Conservation (phyloP, 2,888 invertebrate species). For the Zele albiditarsus region DNA sequence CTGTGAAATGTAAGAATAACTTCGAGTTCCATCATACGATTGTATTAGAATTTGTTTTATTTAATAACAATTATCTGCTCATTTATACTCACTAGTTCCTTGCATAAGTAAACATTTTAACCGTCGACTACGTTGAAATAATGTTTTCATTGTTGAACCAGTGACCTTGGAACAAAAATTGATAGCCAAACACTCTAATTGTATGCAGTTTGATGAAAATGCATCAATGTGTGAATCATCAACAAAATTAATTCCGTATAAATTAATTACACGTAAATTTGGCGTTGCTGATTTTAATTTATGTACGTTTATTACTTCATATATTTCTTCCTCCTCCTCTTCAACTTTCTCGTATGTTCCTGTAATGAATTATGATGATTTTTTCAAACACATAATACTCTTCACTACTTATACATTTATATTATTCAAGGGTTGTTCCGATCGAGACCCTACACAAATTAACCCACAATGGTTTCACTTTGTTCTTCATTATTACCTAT, state of each 20-base stretch:
- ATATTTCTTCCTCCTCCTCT: constrained; percentile 99
- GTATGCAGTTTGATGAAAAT: constrained; percentile 96
- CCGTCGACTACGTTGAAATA: constrained; percentile 94
- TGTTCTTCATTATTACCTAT: constrained; percentile 80
- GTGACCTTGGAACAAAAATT: constrained; percentile 98
- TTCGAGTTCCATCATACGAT: constrained; percentile 44
- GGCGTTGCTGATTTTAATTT: constrained; percentile 98
- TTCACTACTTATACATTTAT: too few species aligned
- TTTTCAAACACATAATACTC: background rate
- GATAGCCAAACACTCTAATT: constrained; percentile 97
- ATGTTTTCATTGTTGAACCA: constrained; percentile 94
- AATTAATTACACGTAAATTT: constrained; percentile 96
- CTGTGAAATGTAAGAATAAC: constrained; percentile 73
- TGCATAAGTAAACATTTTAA: constrained; percentile 95
- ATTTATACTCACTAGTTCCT: constrained; percentile 86
- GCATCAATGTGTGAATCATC: constrained; percentile 99
- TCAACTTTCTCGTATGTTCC: constrained; percentile 98
- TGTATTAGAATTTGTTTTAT: background rate
- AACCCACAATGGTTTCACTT: too few species aligned
- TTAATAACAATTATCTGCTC: constrained; percentile 22
- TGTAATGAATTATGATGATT: constrained; percentile 62
- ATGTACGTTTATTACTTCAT: constrained; percentile 99
- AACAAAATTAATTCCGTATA: constrained; percentile 98
- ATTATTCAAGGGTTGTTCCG: too few species aligned
- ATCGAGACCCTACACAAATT: too few species aligned